Base-by-base conservation (phyloP, 2,888 invertebrate species). In the Mamestra brassicae region DNA sequence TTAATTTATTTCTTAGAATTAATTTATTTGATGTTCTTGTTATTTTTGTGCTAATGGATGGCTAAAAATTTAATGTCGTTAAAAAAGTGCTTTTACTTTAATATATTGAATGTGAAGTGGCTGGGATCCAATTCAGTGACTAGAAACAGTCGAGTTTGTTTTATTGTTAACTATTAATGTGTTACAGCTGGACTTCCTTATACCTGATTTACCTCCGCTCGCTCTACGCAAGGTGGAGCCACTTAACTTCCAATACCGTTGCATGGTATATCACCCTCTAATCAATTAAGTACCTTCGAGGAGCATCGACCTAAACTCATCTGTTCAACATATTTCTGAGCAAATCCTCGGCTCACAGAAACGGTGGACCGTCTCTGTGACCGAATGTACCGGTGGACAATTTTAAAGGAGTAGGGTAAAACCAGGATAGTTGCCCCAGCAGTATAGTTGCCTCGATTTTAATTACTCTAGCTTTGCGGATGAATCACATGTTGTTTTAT, bases 151-250 rank as follows among this genome's bases (percentile, higher is more conserved):
- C 90, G 83, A 89, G 91, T 93, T 93, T 94, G 92, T 94, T 95
- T 95, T 95, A 95, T 94, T 91, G 88, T 91, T 60, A 74, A 88
- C 93, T 92, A 94, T 95, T 93, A 95, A 93, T 93, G 92, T 94
- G 92, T 90, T 89, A 89, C 90, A 89, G 90, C 84, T 89, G 88
- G 89, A 90, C 89, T 88, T n/a, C n/a, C n/a, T n/a, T n/a, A n/a
- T 86, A 83, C 89, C 92, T 94, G 92, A 94, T 94, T 94, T 94
- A 93, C 92, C 89, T 91, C 80, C 83, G 76, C 78, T 85, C 76
- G 78, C 86, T 86, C 89, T 87, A 89, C 89, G 88, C 87, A 89
- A 89, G 84, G 83, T 83, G 74, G 69, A 72, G 64, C 73, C 88
- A 86, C 85, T 87, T 86, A 85, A 88, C 85, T 90, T 88, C 89